These are phyloP conservation scores for Triplophysa dalaica DNA, from an alignment of 2,113 vertebrate species.

Conservation along the genomic window DNA sequence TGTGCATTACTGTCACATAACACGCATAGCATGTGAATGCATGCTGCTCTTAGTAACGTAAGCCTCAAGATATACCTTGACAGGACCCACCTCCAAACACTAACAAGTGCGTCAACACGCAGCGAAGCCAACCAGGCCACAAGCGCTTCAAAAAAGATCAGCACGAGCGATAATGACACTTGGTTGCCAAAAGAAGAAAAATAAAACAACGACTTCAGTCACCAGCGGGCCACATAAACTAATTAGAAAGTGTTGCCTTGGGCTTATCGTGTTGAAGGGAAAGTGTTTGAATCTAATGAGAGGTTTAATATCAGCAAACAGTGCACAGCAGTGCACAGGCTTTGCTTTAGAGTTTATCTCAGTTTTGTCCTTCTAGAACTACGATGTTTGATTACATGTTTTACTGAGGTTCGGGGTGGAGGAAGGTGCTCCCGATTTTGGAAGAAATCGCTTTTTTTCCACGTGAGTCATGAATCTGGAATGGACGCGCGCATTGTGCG, in stretches of 20 bases:
- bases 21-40: not conserved
- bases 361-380: slow-evolving; percentile 19
- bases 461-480: slow-evolving; percentile 29
- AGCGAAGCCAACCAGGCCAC: slow-evolving; percentile 31
- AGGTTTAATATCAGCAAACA: slow-evolving; percentile 55
- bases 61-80: slow-evolving; percentile 37
- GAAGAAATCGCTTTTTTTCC: slow-evolving; percentile 24
- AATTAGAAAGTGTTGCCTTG: slow-evolving; percentile 58
- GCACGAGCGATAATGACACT: slow-evolving; percentile 49
- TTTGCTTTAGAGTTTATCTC: slow-evolving; percentile 41
- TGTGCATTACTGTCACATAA: slow-evolving; percentile 3
- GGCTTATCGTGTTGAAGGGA: slow-evolving; percentile 51
- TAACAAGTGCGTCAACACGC: slow-evolving; percentile 50
- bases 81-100: slow-evolving; percentile 32
- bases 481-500: slow-evolving; percentile 5
- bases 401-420: slow-evolving; percentile 11
- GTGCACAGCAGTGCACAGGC: slow-evolving; percentile 27
- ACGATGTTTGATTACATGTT: slow-evolving; percentile 37
- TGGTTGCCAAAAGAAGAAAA: slow-evolving; percentile 43
- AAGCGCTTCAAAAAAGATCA: slow-evolving; percentile 45
- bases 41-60: not conserved
- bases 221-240: slow-evolving; percentile 56
- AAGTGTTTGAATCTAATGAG: slow-evolving; percentile 55
- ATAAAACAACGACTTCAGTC: slow-evolving; percentile 52
- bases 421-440: slow-evolving; percentile 19